Base-by-base conservation (phyloP, 2,113 vertebrate genomes). In the Tauraco erythrolophus region DNA sequence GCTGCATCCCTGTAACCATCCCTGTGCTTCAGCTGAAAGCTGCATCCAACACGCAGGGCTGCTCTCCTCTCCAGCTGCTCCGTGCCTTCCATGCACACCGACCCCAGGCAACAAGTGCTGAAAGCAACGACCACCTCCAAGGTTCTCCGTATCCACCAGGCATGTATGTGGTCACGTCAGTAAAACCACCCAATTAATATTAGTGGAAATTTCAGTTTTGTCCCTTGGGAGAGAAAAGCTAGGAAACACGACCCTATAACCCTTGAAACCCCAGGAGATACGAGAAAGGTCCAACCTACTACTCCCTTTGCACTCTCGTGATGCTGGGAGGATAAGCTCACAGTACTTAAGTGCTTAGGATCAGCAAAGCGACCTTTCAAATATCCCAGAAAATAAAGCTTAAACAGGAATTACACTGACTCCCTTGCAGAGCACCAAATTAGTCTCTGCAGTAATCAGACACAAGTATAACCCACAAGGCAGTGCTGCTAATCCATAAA, bases 61-160 rank as follows among this genome's bases (percentile, higher is more conserved):
- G 7, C 16, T 19, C 43, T 76, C 14, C 23, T 48, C 19, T 22
- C 72, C 2, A 5, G 11, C 19, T 57, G 30, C 10, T 18, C 45
- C 28, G 11, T 0, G 1, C 22, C 25, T 41, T 45, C 0, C 0
- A 19, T 41, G 31, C 14, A 24, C n/a, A 10, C 15, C 3, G 6
- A 18, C 11, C 21, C 33, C 50, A 50, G n/a, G 24, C 17, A 33
- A 23, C 22, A 46, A 14, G 2, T 24, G 39, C 51, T 58, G 51
- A 27, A 54, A 91, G 23, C n/a, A 82, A 71, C 24, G 35, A 79
- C 27, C 25, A 28, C 43, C 23, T 39, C 43, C 0, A 0, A 75
- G 8, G 28, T 33, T 51, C 33, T 70, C 68, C 22, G 3, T 25
- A 45, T 3, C 24, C 30, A 41, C 5, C 5, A 53, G n/a, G 54